A percentile compares a stretch with the other conserved stretches of the same genome.
Evolutionary conservation across 1,140 invertebrate species (phyloP).

Genomic region (Holotrichia oblita): DNA sequence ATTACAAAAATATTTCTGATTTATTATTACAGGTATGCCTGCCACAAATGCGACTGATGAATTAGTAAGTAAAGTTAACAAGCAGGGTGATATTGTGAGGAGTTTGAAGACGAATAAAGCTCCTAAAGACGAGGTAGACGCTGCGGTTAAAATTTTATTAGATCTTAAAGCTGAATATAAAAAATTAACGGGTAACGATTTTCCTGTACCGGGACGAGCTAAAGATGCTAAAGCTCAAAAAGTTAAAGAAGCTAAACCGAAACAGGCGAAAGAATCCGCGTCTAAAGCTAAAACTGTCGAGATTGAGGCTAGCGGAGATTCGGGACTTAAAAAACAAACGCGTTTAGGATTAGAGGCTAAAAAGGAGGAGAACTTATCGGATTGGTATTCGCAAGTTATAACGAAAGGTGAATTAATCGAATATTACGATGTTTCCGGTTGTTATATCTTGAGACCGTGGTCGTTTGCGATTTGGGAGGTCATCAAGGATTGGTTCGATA

Average conservation of each 20-base stretch:
- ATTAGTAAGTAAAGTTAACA: constrained; percentile 61
- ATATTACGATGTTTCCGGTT: constrained; percentile 99
- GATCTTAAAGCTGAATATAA: constrained; percentile 75
- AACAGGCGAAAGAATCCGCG: constrained; percentile 54
- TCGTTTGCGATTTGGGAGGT: constrained; percentile 96
- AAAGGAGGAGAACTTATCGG: constrained; percentile 93
- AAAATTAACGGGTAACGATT: constrained; percentile 69
- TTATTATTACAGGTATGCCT: background rate
- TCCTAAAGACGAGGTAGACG: constrained; percentile 67
- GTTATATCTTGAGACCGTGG: constrained; percentile 98
- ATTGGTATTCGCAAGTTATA: constrained; percentile 99
- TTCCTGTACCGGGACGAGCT: constrained; percentile 61
- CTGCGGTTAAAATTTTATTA: constrained; percentile 70
- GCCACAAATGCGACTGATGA: background rate
- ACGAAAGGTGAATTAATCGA: constrained; percentile 99
- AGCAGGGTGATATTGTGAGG: constrained; percentile 77
- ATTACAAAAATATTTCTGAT: background rate
- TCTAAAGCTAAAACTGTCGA: constrained; percentile 55
- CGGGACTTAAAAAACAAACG: constrained; percentile 83
- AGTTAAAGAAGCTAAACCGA: constrained; percentile 48
- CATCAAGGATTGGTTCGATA: constrained; percentile 91
- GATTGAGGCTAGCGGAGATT: constrained; percentile 55
- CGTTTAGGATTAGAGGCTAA: constrained; percentile 91
- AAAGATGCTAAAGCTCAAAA: constrained; percentile 49
- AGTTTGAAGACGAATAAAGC: constrained; percentile 75